Evolutionary conservation across 1,140 invertebrate genomes (phyloP), one percentile per base, ranked within the genome.

Genomic region (Triops longicaudatus): DNA sequence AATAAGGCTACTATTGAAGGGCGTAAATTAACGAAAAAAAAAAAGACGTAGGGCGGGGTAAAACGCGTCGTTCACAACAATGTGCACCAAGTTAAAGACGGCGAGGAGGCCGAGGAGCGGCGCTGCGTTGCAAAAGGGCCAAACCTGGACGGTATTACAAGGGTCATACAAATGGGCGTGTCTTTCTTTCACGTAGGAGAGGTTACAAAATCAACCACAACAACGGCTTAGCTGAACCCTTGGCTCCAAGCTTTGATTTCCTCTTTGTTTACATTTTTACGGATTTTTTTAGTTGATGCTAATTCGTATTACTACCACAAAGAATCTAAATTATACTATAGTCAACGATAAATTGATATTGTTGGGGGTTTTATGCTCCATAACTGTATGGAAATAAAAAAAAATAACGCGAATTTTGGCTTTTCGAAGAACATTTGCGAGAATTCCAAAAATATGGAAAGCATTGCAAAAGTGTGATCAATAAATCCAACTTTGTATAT

Each of bases 51-150:
- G 31, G 31, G 31, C 31, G 31, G 31, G 7, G 31, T 37, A 63
- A 9, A 22, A 14, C 14, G 0, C 50, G 31, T 37, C 31, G 31
- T 37, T 37, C 50, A 63, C 50, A 63, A 63, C 50, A 63, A 17
- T 63, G 9, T 63, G 50, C 50, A 63, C 50, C 50, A 63, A 63
- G 50, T 14, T 63, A 63, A 63, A 63, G 50, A 22, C 50, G 50
- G 50, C 50, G 50, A 63, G 50, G 50, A 22, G 50, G 50, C 50
- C 50, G 50, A 63, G 50, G 50, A 22, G 50, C 50, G 14, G 22
- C 50, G 50, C 50, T 63, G 50, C 50, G 50, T 63, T 63, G 50
- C 50, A 63, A 22, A n/a, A 63, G 50, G 50, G 50, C 50, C 50
- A 63, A 63, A 63, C 50, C 50, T 63, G 50, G 50, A 63, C 50